phyloP scores from a whole-genome alignment of 2,113 vertebrate genomes.

The Leuciscus idus region DNA sequence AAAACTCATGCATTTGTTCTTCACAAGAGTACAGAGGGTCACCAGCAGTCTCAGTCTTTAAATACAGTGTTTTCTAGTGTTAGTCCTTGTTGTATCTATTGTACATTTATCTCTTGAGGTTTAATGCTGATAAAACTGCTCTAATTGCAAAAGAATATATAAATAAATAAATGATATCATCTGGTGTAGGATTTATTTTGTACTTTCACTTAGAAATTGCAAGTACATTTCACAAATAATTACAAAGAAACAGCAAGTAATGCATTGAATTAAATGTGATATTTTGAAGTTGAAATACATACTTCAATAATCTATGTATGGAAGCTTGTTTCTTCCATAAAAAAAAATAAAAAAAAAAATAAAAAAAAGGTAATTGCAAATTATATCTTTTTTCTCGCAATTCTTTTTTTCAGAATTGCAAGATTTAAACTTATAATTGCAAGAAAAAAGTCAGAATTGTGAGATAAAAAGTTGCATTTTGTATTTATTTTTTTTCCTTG shows the following conservation, averaged over 20 bases:
- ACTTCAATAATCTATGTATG: neutral
- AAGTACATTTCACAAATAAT: neutral
- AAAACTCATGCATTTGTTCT: neutral
- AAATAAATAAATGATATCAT: too few species aligned
- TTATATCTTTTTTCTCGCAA: too few species aligned
- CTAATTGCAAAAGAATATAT: neutral
- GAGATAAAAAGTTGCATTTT: too few species aligned
- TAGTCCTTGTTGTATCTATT: neutral
- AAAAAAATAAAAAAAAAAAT: too few species aligned
- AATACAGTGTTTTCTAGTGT: neutral
- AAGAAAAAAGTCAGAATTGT: too few species aligned
- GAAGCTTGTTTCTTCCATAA: too few species aligned
- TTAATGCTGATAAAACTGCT: neutral
- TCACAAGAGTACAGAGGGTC: neutral
- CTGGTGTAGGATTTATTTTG: too few species aligned
- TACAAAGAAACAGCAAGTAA: neutral
- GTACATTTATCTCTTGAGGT: neutral
- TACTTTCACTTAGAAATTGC: too few species aligned
- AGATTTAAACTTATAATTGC: too few species aligned
- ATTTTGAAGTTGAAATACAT: neutral
- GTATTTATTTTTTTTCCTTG: too few species aligned
- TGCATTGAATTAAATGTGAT: neutral
- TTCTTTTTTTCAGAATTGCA: too few species aligned
- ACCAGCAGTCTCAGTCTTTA: neutral
- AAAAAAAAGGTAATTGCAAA: too few species aligned